A percentile compares a stretch with the other conserved stretches of the same genome.
These are phyloP conservation scores for Montipora capricornis DNA, from an alignment of 64 coral and sea anemone species.

Conservation along the genomic window DNA sequence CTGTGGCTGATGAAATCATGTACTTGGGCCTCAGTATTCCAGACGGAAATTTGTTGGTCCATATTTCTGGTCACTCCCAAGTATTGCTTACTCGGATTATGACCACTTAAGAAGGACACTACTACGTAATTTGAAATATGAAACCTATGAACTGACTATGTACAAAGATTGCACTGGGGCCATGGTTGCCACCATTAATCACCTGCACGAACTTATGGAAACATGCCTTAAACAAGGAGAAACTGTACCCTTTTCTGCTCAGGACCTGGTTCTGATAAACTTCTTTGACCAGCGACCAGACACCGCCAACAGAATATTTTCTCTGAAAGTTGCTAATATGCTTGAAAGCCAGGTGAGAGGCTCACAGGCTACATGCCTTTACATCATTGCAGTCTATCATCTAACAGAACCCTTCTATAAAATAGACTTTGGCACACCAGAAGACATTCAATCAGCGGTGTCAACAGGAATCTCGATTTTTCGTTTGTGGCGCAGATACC, in stretches of 20 bases:
- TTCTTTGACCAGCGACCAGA: slow-evolving; percentile 32
- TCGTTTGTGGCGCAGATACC: neutral
- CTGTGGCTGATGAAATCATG: neutral
- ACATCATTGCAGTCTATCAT: slow-evolving; percentile 22
- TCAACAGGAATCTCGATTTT: slow-evolving; percentile 42
- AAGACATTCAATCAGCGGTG: slow-evolving; percentile 31
- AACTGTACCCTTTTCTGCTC: neutral
- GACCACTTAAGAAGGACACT: slow-evolving; percentile 14
- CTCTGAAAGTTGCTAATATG: neutral
- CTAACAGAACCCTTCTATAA: slow-evolving; percentile 1
- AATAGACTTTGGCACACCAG: neutral
- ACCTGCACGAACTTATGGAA: slow-evolving; percentile 36
- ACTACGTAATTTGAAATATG: slow-evolving; percentile 45
- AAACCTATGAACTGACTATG: slow-evolving; percentile 17
- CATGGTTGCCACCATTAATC: slow-evolving; percentile 33
- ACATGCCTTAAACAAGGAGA: neutral
- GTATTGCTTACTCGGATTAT: slow-evolving; percentile 51
- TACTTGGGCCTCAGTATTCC: slow-evolving; percentile 16
- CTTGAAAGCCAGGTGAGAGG: slow-evolving; percentile 4
- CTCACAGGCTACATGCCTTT: slow-evolving; percentile 28
- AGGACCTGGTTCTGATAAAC: neutral
- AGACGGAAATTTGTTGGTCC: slow-evolving; percentile 52
- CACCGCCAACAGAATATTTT: slow-evolving; percentile 30
- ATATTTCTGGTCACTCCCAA: slow-evolving; percentile 62
- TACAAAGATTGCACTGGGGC: neutral